Percentiles rank a stretch among this genome's conserved stretches.
These are phyloP conservation scores for Ptilorrhoa leucosticta DNA, from an alignment of 2,113 vertebrate genomes.

Conservation along the genomic window DNA sequence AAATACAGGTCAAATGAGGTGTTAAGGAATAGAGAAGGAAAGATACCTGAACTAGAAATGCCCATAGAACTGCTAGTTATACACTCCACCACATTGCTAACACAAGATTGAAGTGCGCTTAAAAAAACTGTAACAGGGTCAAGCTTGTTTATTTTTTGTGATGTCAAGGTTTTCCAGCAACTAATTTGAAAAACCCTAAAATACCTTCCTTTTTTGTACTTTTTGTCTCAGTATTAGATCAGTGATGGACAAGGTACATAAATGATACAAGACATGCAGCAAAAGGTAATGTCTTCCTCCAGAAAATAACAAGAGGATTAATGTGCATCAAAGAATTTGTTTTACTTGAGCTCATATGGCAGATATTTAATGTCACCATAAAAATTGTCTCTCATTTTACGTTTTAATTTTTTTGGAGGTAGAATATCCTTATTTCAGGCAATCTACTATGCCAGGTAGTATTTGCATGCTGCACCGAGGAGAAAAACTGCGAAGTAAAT, in stretches of 20 bases:
- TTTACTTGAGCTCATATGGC: background rate
- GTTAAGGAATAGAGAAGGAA: background rate
- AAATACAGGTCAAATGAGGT: background rate
- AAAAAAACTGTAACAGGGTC: background rate
- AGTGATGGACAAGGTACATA: background rate
- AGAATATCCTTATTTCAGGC: background rate
- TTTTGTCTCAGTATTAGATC: background rate
- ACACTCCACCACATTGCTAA: background rate
- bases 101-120: background rate
- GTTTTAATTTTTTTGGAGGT: background rate
- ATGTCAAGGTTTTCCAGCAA: background rate
- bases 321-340: background rate
- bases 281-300: background rate
- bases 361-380: background rate
- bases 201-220: background rate
- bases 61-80: background rate
- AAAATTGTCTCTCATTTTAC: background rate
- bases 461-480: background rate
- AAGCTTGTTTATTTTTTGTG: background rate
- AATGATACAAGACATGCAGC: background rate
- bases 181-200: background rate
- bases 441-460: background rate
- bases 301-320: background rate
- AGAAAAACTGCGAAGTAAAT: background rate
- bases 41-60: background rate